phyloP scores from a whole-genome alignment of 2,113 vertebrate genomes.

The Elephas maximus region DNA sequence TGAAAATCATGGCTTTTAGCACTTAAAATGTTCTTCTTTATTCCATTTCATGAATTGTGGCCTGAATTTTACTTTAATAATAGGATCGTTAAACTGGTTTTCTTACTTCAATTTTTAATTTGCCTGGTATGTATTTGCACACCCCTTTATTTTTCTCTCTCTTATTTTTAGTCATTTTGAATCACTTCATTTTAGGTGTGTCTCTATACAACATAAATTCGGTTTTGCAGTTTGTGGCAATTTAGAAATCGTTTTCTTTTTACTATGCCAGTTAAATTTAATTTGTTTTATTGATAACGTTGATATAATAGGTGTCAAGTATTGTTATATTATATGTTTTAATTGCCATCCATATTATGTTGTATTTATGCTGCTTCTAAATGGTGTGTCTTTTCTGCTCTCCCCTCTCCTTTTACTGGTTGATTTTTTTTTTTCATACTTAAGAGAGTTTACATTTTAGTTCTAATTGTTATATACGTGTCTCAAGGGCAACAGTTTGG shows the following conservation, averaged over 20 bases:
- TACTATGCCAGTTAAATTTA: neutral
- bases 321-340: neutral
- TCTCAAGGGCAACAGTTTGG: no score
- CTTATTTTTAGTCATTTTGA: neutral
- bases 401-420: neutral
- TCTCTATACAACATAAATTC: neutral
- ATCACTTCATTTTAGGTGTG: neutral
- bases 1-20: neutral
- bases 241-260: neutral
- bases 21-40: neutral
- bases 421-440: neutral
- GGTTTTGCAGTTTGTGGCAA: neutral
- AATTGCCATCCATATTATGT: neutral
- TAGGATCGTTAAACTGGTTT: neutral
- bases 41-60: neutral
- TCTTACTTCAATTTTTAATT: neutral
- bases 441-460: neutral
- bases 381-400: neutral
- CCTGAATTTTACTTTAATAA: neutral
- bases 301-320: neutral
- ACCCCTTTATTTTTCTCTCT: neutral
- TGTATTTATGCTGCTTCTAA: neutral
- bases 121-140: neutral
- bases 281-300: slow-evolving; percentile 32
- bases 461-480: neutral